A percentile compares a stretch with the other conserved stretches of the same genome.
Conservation (phyloP, 2,113 vertebrate species). For the Poeciliopsis turrubarensis region DNA sequence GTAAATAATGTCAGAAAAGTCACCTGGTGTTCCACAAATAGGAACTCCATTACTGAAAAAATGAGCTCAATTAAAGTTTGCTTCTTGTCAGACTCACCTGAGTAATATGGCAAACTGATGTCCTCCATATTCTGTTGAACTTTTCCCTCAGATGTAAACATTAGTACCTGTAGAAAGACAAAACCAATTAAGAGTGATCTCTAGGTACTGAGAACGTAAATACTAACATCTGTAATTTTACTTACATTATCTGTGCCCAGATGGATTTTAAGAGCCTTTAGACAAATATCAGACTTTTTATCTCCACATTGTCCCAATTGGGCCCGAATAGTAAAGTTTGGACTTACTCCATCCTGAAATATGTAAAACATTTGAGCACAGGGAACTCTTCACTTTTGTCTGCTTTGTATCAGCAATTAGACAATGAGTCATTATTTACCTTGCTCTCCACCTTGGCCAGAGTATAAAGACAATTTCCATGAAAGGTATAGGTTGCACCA, state of each 20-base stretch:
- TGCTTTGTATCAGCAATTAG: neutral
- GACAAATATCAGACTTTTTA: conserved; percentile 87
- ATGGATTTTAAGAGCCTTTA: conserved; percentile 86
- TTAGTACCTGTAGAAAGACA: conserved; percentile 72
- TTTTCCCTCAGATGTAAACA: conserved; percentile 85
- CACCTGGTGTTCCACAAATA: neutral
- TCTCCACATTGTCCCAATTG: conserved; percentile 85
- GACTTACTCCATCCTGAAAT: conserved; percentile 76
- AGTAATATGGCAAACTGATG: conserved; percentile 86
- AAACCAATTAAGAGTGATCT: neutral
- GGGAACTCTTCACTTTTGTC: neutral
- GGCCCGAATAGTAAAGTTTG: conserved; percentile 81
- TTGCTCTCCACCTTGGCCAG: conserved; percentile 84
- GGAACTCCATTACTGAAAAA: neutral
- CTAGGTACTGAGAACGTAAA: neutral
- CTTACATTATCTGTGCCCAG: conserved; percentile 82
- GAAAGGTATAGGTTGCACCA: conserved; percentile 89
- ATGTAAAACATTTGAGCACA: neutral
- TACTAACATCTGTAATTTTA: conserved; percentile 1
- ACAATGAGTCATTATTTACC: conserved; percentile 10
- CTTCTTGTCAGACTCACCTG: conserved; percentile 77
- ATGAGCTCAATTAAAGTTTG: neutral
- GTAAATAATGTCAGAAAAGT: conserved; percentile 37
- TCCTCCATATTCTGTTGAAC: conserved; percentile 85
- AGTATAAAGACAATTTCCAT: conserved; percentile 92